These are phyloP conservation scores for Casuarius casuarius DNA, from an alignment of 2,113 vertebrate genomes.

Conservation along the genomic window DNA sequence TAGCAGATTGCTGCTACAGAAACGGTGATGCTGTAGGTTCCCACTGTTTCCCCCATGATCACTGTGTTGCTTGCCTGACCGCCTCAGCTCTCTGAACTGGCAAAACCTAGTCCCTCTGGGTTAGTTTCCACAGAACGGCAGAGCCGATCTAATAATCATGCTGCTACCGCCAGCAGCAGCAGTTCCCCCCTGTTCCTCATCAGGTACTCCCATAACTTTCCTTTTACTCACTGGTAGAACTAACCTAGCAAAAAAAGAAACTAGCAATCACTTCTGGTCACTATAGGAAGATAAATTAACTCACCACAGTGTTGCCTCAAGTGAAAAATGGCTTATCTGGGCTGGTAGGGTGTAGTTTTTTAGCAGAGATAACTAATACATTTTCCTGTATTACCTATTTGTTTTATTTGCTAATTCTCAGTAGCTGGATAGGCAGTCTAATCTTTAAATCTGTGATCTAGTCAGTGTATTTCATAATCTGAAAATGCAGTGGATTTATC, in stretches of 20 bases:
- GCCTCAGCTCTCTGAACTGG: background rate
- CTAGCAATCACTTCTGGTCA: background rate
- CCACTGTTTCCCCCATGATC: fast-evolving
- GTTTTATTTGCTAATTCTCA: background rate
- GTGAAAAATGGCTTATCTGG: fast-evolving
- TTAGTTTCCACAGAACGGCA: background rate
- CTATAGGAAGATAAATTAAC: background rate
- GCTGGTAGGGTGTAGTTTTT: background rate
- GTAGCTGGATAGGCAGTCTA: background rate
- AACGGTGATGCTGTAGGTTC: fast-evolving
- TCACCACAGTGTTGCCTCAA: background rate
- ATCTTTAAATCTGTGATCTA: background rate
- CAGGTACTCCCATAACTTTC: background rate
- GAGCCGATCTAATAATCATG: background rate
- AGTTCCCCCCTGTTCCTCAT: background rate
- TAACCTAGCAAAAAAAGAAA: background rate
- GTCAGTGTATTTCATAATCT: background rate
- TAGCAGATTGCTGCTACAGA: background rate
- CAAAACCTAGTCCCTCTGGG: background rate
- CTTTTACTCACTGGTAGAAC: background rate
- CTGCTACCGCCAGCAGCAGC: background rate
- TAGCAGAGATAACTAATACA: background rate
- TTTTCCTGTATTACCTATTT: background rate
- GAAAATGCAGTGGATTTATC: background rate
- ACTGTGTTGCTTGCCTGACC: fast-evolving